These are phyloP conservation scores for Tribolium freemani DNA, from an alignment of 2,888 invertebrate genomes.

Conservation along the genomic window DNA sequence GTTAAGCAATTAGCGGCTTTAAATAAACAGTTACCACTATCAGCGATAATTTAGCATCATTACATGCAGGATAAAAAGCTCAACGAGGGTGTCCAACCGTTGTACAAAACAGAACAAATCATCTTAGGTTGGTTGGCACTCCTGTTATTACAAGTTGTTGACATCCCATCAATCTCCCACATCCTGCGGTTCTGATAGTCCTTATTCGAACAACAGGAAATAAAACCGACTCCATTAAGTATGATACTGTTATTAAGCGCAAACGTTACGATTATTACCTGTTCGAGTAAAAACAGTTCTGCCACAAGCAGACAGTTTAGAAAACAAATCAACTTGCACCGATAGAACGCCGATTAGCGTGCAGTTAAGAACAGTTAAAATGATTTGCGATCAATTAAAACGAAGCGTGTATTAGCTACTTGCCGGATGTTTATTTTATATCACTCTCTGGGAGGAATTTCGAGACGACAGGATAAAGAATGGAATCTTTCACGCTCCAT, in stretches of 20 bases:
- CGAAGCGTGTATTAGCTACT: slow-evolving; percentile 5
- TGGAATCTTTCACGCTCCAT: slow-evolving; percentile 21
- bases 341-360: not conserved
- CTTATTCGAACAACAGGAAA: slow-evolving; percentile 13
- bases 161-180: slow-evolving; percentile 9
- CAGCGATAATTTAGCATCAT: not conserved
- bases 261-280: slow-evolving; percentile 5
- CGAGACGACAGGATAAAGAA: slow-evolving; percentile 16
- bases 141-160: slow-evolving; percentile 10
- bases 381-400: slow-evolving; percentile 35
- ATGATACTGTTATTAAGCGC: slow-evolving; percentile 22
- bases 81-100: not conserved
- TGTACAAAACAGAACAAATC: not conserved
- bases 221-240: slow-evolving; percentile 4
- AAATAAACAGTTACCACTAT: not conserved
- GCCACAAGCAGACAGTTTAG: slow-evolving; percentile 27
- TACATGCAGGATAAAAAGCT: not conserved
- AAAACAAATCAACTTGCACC: slow-evolving; percentile 10
- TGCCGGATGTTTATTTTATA: slow-evolving; percentile 31
- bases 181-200: not conserved
- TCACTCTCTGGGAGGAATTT: not conserved
- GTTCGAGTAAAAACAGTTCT: not conserved
- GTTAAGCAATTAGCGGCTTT: not conserved
- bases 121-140: not conserved
- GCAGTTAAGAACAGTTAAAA: slow-evolving; percentile 31